Base-by-base conservation (phyloP, 2,113 vertebrate genomes). In the Hippocampus abdominalis region DNA sequence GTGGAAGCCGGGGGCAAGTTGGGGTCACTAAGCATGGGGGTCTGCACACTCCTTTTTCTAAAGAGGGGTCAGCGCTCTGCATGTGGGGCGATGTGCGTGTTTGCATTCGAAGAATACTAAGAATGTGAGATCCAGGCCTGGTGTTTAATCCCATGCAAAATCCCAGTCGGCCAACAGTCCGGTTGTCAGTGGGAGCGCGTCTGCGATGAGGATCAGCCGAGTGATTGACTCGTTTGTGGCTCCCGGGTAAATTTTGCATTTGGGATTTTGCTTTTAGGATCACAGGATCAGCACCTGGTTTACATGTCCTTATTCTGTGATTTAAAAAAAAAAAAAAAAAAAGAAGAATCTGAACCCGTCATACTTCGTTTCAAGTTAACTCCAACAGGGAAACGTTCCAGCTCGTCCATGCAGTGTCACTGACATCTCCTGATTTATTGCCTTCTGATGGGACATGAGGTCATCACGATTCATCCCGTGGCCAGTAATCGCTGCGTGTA, bases 11-110 rank as follows among this genome's bases (percentile, higher is more conserved):
- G 84, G 84, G 83, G 84, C 76, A 85, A 74, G 78, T 70, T 68
- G 80, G 85, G 89, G 87, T 92, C 90, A 91, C 74, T 66, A 81
- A 85, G 87, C 88, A 83, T 89, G 80, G 77, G 81, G 88, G 86
- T 90, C 87, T 86, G 82, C 89, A 87, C 86, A 64, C 89, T 90
- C 81, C 87, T 64, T 75, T 75, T 82, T 90, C 87, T 89, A 91
- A 87, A 87, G 81, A 84, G 75, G 75, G 87, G 86, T 90, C 87
- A 86, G 75, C 64, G 71, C 81, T 81, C 77, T 72, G 79, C 82
- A 82, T 88, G 84, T 77, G 81, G 82, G 84, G 73, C 27, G 63
- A 79, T 39, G 70, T 81, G 86, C 49, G 3, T 73, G 83, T 88
- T 82, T 86, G 86, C 88, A 82, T 87, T 81, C 48, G 73, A 86